phyloP scores from a whole-genome alignment of 2,888 invertebrate species.

The Daptonema setosum region DNA sequence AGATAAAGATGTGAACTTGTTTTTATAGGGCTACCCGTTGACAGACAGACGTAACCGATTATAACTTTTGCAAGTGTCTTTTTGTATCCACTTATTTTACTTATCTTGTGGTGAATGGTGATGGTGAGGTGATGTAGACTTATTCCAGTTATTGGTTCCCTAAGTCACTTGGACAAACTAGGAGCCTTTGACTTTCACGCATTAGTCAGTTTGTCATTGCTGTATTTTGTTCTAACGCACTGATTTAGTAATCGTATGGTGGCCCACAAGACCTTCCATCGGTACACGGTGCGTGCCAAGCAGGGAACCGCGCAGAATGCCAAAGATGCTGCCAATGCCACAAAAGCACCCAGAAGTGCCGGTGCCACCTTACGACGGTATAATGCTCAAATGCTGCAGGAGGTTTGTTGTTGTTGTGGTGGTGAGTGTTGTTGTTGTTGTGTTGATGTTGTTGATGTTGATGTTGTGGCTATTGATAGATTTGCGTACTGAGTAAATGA shows the following conservation, averaged over 20 bases:
- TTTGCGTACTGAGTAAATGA: no score
- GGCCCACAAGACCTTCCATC: slow-evolving; percentile 59
- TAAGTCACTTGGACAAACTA: no score
- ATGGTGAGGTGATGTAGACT: no score
- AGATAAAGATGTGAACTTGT: not conserved
- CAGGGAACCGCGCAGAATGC: slow-evolving; percentile 55
- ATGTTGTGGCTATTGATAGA: no score
- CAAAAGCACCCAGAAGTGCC: slow-evolving; percentile 46
- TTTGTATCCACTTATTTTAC: no score
- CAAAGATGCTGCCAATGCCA: slow-evolving; percentile 35
- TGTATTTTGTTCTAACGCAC: not conserved
- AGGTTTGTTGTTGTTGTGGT: slow-evolving; percentile 26
- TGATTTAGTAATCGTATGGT: slow-evolving; percentile 33
- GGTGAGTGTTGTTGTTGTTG: not conserved
- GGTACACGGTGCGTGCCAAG: slow-evolving; percentile 58
- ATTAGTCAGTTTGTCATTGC: not conserved
- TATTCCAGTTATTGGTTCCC: no score
- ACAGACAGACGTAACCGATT: no score
- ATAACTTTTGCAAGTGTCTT: no score
- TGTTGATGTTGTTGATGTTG: not conserved
- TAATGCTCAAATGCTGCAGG: slow-evolving; percentile 50
- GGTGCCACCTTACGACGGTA: slow-evolving; percentile 56
- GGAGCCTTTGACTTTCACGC: no score
- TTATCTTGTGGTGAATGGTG: no score
- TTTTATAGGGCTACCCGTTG: not conserved